Evolutionary conservation across 2,888 invertebrate species (phyloP).

Genomic region (Ennomos fuscantarius): DNA sequence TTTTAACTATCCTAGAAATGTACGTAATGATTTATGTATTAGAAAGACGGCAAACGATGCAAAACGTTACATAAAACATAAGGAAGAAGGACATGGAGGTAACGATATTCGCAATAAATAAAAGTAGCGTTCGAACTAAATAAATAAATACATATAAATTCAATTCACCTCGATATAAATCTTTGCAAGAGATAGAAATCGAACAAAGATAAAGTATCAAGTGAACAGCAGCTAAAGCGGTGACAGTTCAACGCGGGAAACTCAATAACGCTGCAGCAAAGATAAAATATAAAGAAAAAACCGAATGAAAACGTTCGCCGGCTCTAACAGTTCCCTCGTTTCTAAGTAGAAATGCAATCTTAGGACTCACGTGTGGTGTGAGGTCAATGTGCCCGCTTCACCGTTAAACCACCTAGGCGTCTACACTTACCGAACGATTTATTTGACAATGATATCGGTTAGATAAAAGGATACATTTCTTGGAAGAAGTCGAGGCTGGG

Average conservation of each 20-base stretch:
- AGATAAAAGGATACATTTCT: constrained; percentile 97
- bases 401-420: constrained; percentile 51
- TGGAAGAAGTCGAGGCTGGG: constrained; percentile 99
- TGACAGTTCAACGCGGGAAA: constrained; percentile 53
- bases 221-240: constrained; percentile 45
- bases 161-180: constrained; percentile 48
- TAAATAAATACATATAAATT: constrained; percentile 13
- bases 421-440: constrained; percentile 46
- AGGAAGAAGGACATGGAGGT: constrained; percentile 32
- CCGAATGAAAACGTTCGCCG: constrained; percentile 40
- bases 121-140: constrained; percentile 40
- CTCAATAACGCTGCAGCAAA: constrained; percentile 50
- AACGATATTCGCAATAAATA: constrained; percentile 37
- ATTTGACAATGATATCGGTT: constrained; percentile 43
- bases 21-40: constrained; percentile 24
- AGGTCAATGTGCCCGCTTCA: constrained; percentile 58
- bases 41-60: constrained; percentile 8
- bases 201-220: constrained; percentile 53
- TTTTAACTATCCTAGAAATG: constrained; percentile 32
- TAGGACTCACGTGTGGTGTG: constrained; percentile 48
- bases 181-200: constrained; percentile 49
- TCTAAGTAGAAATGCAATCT: constrained; percentile 53
- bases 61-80: constrained; percentile 33
- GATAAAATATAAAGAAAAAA: constrained; percentile 49
- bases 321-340: constrained; percentile 47